These are phyloP conservation scores for Eugnorisma glareosa DNA, from an alignment of 2,888 invertebrate genomes.

Conservation along the genomic window DNA sequence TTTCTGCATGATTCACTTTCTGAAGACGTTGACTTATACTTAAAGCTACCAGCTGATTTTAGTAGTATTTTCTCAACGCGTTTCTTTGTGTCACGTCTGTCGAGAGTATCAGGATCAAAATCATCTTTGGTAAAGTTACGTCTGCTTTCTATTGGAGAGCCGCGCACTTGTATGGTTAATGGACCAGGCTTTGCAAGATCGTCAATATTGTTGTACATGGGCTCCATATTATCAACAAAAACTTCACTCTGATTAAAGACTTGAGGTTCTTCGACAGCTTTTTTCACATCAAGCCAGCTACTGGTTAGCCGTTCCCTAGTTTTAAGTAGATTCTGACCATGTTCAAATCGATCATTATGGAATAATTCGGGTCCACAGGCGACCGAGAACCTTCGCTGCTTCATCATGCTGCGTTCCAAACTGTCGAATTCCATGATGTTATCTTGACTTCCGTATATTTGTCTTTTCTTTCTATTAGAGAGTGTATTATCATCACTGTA, in stretches of 20 bases:
- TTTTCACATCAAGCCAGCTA: slow-evolving; percentile 86
- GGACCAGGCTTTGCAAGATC: slow-evolving; percentile 92
- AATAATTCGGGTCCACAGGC: slow-evolving; percentile 86
- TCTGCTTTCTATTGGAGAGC: slow-evolving; percentile 92
- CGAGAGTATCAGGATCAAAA: slow-evolving; percentile 96
- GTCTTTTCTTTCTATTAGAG: slow-evolving; percentile 75
- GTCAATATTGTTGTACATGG: slow-evolving; percentile 86
- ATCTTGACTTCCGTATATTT: slow-evolving; percentile 71
- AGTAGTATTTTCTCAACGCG: slow-evolving; percentile 90
- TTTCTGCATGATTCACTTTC: slow-evolving; percentile 75
- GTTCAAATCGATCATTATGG: slow-evolving; percentile 75
- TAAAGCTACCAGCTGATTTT: slow-evolving; percentile 94
- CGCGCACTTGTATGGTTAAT: slow-evolving; percentile 95
- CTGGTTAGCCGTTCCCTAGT: slow-evolving; percentile 80
- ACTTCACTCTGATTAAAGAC: slow-evolving; percentile 91
- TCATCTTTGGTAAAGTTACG: slow-evolving; percentile 92
- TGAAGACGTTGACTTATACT: slow-evolving; percentile 86
- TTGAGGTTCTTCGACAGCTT: slow-evolving; percentile 72
- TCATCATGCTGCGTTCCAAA: slow-evolving; percentile 80
- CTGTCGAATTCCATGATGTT: slow-evolving; percentile 83
- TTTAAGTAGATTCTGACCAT: slow-evolving; percentile 73
- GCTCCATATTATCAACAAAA: slow-evolving; percentile 91
- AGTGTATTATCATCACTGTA: slow-evolving; percentile 83
- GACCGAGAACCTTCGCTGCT: slow-evolving; percentile 83
- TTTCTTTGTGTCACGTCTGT: slow-evolving; percentile 89